Evolutionary conservation across 2,113 vertebrate genomes (phyloP).

Genomic region (Zapornia atra): DNA sequence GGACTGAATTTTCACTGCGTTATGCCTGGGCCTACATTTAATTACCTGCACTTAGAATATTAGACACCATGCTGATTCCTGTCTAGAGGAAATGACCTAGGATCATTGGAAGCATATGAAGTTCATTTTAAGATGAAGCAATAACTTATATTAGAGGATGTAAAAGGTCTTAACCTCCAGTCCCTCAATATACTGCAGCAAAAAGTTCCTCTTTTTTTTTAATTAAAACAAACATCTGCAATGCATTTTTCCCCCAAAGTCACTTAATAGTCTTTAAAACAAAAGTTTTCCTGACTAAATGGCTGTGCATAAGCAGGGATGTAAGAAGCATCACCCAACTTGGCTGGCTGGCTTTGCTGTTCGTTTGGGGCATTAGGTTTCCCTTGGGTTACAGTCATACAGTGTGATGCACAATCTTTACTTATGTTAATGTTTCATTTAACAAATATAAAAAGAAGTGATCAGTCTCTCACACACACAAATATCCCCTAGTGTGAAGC

Average conservation of each 20-base stretch:
- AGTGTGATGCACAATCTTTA: background rate
- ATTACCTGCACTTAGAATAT: conserved; percentile 36
- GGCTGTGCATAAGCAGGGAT: background rate
- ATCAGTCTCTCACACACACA: background rate
- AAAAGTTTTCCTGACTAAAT: background rate
- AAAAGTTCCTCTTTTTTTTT: conserved; percentile 19
- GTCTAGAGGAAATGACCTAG: conserved; percentile 65
- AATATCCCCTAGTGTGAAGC: background rate
- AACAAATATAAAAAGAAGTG: background rate
- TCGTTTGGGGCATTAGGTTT: background rate
- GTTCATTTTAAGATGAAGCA: conserved; percentile 58
- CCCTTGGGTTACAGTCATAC: background rate
- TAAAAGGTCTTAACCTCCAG: conserved; percentile 69
- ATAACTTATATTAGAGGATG: conserved; percentile 61
- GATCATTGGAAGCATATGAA: conserved; percentile 68
- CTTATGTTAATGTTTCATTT: background rate
- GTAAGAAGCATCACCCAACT: background rate
- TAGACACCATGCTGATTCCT: conserved; percentile 69
- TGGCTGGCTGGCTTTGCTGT: background rate
- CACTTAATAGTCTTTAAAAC: conserved; percentile 26
- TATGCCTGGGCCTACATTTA: conserved; percentile 38
- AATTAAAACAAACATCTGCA: conserved; percentile 59
- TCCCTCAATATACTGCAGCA: background rate
- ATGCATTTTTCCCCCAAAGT: conserved; percentile 17
- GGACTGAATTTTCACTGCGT: conserved; percentile 14